Conservation (phyloP, 2,113 vertebrate species). For the Circaetus cinerascens region DNA sequence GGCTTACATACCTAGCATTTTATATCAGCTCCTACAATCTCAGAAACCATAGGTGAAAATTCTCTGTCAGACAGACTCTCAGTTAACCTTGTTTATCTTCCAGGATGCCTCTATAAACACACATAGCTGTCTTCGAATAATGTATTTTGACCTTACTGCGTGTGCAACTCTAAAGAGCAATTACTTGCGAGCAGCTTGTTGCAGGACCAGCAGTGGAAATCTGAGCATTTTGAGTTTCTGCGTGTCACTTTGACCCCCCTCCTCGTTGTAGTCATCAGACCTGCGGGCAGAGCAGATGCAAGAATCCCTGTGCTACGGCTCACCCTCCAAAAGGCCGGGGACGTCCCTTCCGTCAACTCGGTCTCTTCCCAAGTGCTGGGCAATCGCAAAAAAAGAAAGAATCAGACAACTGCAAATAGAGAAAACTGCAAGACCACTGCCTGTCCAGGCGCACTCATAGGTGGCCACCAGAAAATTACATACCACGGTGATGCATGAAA, state of each 20-base stretch:
- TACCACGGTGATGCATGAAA: not conserved
- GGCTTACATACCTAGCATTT: not conserved
- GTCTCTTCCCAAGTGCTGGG: not conserved
- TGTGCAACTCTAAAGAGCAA: not conserved
- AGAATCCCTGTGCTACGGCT: not conserved
- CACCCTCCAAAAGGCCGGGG: not conserved
- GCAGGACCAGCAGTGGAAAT: not conserved
- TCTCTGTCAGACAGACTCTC: not conserved
- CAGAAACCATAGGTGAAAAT: not conserved
- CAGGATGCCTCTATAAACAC: not conserved
- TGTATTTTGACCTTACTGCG: not conserved
- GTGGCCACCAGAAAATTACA: not conserved
- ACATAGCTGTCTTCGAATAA: not conserved
- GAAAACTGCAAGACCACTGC: not conserved
- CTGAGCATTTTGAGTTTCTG: not conserved
- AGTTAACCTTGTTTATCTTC: not conserved
- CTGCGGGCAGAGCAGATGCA: fast-evolving
- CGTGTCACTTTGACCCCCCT: not conserved
- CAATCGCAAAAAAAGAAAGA: not conserved
- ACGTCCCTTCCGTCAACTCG: fast-evolving
- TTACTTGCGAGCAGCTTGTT: not conserved
- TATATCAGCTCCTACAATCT: not conserved
- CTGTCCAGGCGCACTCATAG: not conserved
- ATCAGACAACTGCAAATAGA: not conserved
- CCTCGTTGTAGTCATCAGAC: fast-evolving